Percentiles rank a stretch among this genome's conserved stretches.
Evolutionary conservation across 2,113 vertebrate species (phyloP).

Genomic region (Asarcornis scutulata): DNA sequence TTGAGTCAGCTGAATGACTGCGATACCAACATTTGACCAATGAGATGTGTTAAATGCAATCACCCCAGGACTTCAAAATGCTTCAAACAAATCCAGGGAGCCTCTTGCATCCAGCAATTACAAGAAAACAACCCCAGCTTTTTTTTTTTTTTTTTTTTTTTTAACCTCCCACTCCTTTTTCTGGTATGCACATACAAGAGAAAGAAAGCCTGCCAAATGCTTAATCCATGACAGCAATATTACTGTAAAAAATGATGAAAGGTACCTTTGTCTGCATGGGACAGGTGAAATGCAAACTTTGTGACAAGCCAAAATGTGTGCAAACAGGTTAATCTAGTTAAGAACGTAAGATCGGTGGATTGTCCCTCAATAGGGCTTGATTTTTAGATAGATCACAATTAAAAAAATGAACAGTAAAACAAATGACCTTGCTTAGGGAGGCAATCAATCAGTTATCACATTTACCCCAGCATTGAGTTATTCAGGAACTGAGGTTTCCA

Average conservation of each 20-base stretch:
- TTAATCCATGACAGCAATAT: constrained; percentile 72
- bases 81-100: neutral
- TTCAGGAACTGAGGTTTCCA: neutral
- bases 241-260: constrained; percentile 70
- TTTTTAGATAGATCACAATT: neutral
- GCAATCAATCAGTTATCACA: neutral
- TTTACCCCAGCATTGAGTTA: neutral
- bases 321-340: constrained; percentile 79
- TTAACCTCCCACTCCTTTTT: constrained; percentile 22
- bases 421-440: neutral
- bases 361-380: constrained; percentile 49
- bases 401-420: neutral
- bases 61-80: neutral
- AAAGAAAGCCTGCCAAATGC: constrained; percentile 66
- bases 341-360: constrained; percentile 79
- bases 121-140: neutral
- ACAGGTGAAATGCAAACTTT: constrained; percentile 82
- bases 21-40: neutral
- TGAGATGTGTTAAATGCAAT: neutral
- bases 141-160: neutral
- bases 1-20: constrained; percentile 5
- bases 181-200: constrained; percentile 51
- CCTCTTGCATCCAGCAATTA: neutral
- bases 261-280: constrained; percentile 69
- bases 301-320: constrained; percentile 75